Conservation (phyloP, 2,113 vertebrate genomes). For the Miniopterus natalensis region DNA sequence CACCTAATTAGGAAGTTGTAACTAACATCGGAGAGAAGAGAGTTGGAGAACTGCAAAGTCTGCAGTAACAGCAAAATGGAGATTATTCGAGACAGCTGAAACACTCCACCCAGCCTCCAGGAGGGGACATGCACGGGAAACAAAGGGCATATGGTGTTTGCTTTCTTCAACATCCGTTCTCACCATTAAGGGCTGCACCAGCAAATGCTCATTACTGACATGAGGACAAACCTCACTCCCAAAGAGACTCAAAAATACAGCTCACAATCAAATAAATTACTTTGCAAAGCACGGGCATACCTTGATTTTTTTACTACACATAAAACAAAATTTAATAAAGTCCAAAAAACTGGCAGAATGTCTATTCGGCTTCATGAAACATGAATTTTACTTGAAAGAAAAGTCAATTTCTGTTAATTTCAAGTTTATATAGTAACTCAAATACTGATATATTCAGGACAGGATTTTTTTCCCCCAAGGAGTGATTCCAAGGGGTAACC, state of each 20-base stretch:
- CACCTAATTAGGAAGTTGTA: constrained; percentile 75
- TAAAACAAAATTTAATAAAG: constrained; percentile 71
- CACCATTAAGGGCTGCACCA: constrained; percentile 78
- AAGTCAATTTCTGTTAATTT: constrained; percentile 72
- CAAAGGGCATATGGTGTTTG: constrained; percentile 78
- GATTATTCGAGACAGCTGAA: constrained; percentile 79
- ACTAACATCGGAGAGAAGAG: constrained; percentile 80
- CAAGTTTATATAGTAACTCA: constrained; percentile 40
- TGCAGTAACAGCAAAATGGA: constrained; percentile 76
- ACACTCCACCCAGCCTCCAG: constrained; percentile 80
- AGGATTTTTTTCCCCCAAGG: not conserved
- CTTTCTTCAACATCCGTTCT: constrained; percentile 71
- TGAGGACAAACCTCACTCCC: constrained; percentile 67
- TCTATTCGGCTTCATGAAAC: constrained; percentile 65
- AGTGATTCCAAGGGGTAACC: constrained; percentile 54
- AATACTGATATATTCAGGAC: constrained; percentile 54
- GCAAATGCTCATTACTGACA: constrained; percentile 67
- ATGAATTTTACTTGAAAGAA: constrained; percentile 70
- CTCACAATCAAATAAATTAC: constrained; percentile 38
- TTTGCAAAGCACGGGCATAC: constrained; percentile 48
- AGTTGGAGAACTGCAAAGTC: constrained; percentile 73
- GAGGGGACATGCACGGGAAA: constrained; percentile 77
- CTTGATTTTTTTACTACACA: constrained; percentile 53
- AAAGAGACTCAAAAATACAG: constrained; percentile 61
- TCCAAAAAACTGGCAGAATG: constrained; percentile 69